A percentile compares a stretch with the other conserved stretches of the same genome.
Conservation (phyloP, 1,140 invertebrate genomes). For the Stegodyphus mimosarum region DNA sequence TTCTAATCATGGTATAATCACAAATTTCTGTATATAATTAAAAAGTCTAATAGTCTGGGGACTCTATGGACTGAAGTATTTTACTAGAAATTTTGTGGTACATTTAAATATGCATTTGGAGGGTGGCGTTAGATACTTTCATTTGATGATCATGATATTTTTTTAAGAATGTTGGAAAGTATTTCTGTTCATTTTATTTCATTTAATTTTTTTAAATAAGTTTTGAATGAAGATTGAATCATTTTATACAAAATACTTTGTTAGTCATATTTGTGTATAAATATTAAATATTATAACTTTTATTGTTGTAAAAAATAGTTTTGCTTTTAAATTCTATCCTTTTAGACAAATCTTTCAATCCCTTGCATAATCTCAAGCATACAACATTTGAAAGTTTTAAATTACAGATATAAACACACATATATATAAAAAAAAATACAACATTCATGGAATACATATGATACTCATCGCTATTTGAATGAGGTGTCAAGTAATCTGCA, state of each 20-base stretch:
- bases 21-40: too few relatives aligned
- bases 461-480: slow-evolving; percentile 1
- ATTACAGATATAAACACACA: not conserved
- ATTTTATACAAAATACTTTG: not conserved
- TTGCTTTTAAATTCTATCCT: slow-evolving; percentile 1
- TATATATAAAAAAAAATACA: slow-evolving; percentile 17
- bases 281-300: not conserved
- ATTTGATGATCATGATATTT: too few relatives aligned
- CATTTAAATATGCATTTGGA: too few relatives aligned
- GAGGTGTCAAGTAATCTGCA: too few relatives aligned
- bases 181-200: too few relatives aligned
- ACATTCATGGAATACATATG: slow-evolving; percentile 20
- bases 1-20: too few relatives aligned
- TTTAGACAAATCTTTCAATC: slow-evolving; percentile 2
- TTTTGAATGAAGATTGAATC: not conserved
- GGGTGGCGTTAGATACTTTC: too few relatives aligned
- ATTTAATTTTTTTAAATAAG: too few relatives aligned
- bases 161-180: too few relatives aligned
- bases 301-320: not conserved
- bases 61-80: too few relatives aligned
- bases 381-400: slow-evolving; percentile 10
- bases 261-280: not conserved
- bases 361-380: slow-evolving; percentile 29
- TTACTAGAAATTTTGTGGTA: too few relatives aligned
- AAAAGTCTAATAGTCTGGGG: too few relatives aligned